phyloP scores from a whole-genome alignment of 1,140 invertebrate species.

The Trichoplusia ni region DNA sequence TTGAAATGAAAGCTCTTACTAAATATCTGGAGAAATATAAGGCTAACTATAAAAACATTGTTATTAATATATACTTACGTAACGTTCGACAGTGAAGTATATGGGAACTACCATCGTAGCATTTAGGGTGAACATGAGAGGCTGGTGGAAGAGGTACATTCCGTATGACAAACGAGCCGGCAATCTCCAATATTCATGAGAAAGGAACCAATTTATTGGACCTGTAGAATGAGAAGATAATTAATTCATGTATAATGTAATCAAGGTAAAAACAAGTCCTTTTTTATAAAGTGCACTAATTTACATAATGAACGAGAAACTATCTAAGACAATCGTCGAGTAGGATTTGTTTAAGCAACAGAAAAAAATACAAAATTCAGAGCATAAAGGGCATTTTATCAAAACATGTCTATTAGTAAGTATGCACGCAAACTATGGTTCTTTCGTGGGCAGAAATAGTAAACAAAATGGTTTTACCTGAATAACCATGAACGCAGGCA shows the following conservation, averaged over 20 bases:
- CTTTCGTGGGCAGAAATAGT: conserved; percentile 43
- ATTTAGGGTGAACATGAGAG: conserved; percentile 36
- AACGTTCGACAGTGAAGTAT: conserved; percentile 34
- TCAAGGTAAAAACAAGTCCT: too few relatives aligned
- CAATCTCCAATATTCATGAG: conserved; percentile 77
- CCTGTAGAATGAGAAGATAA: conserved; percentile 49
- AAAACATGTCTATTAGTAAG: too few relatives aligned
- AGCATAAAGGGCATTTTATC: too few relatives aligned
- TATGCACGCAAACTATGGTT: too few relatives aligned
- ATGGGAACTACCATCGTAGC: conserved; percentile 21
- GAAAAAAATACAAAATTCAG: too few relatives aligned
- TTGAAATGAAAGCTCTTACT: too few relatives aligned
- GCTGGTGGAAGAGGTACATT: conserved; percentile 77
- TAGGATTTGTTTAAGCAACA: too few relatives aligned
- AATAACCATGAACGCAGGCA: conserved; percentile 50
- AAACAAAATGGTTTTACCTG: conserved; percentile 37
- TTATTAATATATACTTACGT: conserved; percentile 34
- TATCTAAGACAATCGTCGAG: too few relatives aligned
- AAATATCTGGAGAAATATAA: too few relatives aligned
- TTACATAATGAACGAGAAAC: too few relatives aligned
- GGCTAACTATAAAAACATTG: neutral
- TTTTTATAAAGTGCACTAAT: too few relatives aligned
- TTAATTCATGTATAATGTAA: too few relatives aligned
- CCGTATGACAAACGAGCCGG: conserved; percentile 78
- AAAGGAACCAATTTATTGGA: conserved; percentile 77